Base-by-base conservation (phyloP, 1,140 invertebrate genomes). In the Lucilia cuprina region DNA sequence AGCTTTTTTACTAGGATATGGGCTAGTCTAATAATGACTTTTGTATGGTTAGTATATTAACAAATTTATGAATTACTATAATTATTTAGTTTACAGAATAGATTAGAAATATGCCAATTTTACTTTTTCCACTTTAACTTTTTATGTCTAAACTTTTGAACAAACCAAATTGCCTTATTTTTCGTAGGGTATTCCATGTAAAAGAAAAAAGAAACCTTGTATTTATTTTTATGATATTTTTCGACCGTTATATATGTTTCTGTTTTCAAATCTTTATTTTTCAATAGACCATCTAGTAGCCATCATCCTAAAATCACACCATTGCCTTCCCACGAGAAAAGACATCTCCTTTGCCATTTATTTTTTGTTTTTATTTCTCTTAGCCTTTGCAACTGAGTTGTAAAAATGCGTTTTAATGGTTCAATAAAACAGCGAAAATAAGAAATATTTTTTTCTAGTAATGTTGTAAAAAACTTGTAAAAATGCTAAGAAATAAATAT, bases 391-490 rank as follows among this genome's bases (percentile, higher is more conserved):
- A 55, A 10, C 60, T 82, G 77, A 86, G 89, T 86, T 89, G 87
- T 90, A 87, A 90, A 87, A 90, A 89, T 90, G 88, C 88, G 87
- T 89, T 90, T 90, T 90, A 90, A 90, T 90, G 89, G 87, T 87
- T 85, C 89, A 90, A 89, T 90, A 90, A 90, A 90, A 90, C 88
- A 77, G 34, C 55, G 19, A 65, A 70, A 82, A 70, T 65, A 70
- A 82, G 21, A 65, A 78, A 78, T 35, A 78, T 17, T 35, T 41
- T 41, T 41, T 41, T 41, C 41, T 41, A 8, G 41, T 41, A 41
- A 41, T 78, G 34, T 14, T 17, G 34, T 78, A 41, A 41, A 41
- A 35, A n/a, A 41, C n/a, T 78, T 78, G 30, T 78, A 19, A 17
- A 34, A 41, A 41, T 41, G 74, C 5, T 8, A 19, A n/a, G 9